Evolutionary conservation across 1,140 invertebrate species (phyloP), one percentile per base, ranked within the genome.

Genomic region (Plutomurus gul): DNA sequence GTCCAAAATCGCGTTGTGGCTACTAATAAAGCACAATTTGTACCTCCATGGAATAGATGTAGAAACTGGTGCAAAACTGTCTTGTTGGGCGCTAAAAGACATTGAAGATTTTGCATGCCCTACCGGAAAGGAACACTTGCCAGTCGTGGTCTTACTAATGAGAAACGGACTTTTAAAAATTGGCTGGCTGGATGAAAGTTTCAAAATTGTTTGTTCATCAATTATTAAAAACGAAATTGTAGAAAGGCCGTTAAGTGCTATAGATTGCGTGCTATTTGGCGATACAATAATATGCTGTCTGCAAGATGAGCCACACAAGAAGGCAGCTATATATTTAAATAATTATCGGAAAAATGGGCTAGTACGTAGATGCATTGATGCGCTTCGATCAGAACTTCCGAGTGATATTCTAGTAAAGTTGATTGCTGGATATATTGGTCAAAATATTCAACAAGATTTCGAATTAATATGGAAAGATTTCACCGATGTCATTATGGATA

Each of bases 181-280:
- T 27, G 77, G 36, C 3, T 84, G 76, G 78, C 46, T 83, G n/a
- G 80, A 84, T 76, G 46, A 80, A 20, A 37, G n/a, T 56, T 82
- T 74, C 40, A 73, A 60, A n/a, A 36, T 81, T 18, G 51, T 75
- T 10, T 75, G 49, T 27, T 80, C 81, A 18, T 37, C 72, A 13
- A 22, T 37, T 4, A 13, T 82, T n/a, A 13, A 74, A 56, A 46
- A 51, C 39, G 25, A 46, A 10, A 73, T 76, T 16, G 13, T 18
- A 40, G 37, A 30, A 20, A 25, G 20, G 20, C 65, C 49, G 13
- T 75, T 81, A 33, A 11, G 20, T 25, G 20, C 39, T 33, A 22
- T 83, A 1, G 27, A 77, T 18, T 22, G 46, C 18, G 49, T 83
- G 36, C 76, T 83, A 7, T 77, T 51, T 76, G 75, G 46, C 6